Percentiles rank a stretch among this genome's conserved stretches.
Conservation (phyloP, 2,797 vertebrate genomes). For the Pangasius krempfi region DNA sequence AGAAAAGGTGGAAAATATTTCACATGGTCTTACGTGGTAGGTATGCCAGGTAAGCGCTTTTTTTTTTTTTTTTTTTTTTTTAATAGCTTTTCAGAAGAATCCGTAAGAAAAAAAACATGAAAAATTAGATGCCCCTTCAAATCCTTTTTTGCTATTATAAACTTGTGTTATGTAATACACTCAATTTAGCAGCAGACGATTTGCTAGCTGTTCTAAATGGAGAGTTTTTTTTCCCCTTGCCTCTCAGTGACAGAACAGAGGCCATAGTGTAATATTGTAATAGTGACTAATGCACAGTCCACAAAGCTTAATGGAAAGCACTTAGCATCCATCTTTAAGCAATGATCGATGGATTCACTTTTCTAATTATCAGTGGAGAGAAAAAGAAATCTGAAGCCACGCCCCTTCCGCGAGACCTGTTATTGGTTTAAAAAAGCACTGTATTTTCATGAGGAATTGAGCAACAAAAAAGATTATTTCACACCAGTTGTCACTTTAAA, state of each 20-base stretch:
- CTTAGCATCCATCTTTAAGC: conserved; percentile 64
- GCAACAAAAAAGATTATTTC: not conserved
- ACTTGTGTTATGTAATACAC: conserved; percentile 29
- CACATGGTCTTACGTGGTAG: not conserved
- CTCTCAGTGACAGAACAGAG: conserved; percentile 15
- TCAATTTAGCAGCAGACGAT: conserved; percentile 15
- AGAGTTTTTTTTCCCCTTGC: conserved; percentile 20
- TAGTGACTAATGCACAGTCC: conserved; percentile 65
- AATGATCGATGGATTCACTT: conserved; percentile 58
- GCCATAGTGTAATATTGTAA: conserved; percentile 47
- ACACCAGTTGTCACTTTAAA: not conserved
- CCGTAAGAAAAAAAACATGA: not conserved
- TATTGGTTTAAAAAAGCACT: not conserved
- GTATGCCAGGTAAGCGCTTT: conserved; percentile 11
- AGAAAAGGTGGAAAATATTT: conserved; percentile 35
- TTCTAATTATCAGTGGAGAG: conserved; percentile 57
- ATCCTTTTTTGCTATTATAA: not conserved
- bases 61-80: not conserved
- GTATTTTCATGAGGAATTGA: conserved; percentile 11
- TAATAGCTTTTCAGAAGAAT: not conserved
- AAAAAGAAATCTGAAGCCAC: conserved; percentile 23
- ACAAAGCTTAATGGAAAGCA: conserved; percentile 64
- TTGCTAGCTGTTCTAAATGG: conserved; percentile 30
- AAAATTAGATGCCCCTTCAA: conserved; percentile 3
- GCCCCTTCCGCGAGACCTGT: not conserved